Evolutionary conservation across 2,797 vertebrate species (phyloP).

Genomic region (Danio choprae): DNA sequence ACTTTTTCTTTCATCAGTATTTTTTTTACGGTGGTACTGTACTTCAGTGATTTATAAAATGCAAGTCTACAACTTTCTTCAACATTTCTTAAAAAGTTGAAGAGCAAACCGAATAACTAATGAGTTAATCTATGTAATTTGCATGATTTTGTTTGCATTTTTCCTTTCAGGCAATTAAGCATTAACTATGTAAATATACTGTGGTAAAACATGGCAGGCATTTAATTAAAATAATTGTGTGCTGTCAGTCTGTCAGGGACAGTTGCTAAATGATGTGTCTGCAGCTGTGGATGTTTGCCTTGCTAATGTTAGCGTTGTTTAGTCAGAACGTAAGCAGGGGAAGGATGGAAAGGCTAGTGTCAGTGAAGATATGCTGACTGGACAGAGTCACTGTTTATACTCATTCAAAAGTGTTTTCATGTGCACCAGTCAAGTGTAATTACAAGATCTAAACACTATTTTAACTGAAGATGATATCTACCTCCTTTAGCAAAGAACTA

Average conservation of each 20-base stretch:
- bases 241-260: neutral
- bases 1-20: too few species aligned
- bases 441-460: slow-evolving; percentile 13
- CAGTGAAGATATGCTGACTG: slow-evolving; percentile 19
- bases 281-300: slow-evolving; percentile 15
- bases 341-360: neutral
- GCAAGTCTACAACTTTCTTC: neutral
- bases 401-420: slow-evolving; percentile 27
- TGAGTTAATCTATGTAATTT: neutral
- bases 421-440: neutral
- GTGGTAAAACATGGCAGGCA: neutral
- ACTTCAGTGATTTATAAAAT: too few species aligned
- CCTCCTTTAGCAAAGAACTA: neutral
- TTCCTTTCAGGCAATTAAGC: neutral
- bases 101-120: neutral
- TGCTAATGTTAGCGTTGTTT: slow-evolving; percentile 20
- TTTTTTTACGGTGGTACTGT: too few species aligned
- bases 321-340: slow-evolving; percentile 31
- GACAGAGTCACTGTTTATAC: slow-evolving; percentile 18
- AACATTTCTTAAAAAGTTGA: neutral
- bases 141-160: slow-evolving; percentile 24
- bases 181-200: slow-evolving; percentile 29
- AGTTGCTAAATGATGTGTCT: slow-evolving; percentile 24
- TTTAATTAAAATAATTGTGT: slow-evolving; percentile 17
- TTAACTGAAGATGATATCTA: neutral